These are phyloP conservation scores for Coregonus clupeaformis DNA, from an alignment of 2,113 vertebrate species.

Conservation along the genomic window DNA sequence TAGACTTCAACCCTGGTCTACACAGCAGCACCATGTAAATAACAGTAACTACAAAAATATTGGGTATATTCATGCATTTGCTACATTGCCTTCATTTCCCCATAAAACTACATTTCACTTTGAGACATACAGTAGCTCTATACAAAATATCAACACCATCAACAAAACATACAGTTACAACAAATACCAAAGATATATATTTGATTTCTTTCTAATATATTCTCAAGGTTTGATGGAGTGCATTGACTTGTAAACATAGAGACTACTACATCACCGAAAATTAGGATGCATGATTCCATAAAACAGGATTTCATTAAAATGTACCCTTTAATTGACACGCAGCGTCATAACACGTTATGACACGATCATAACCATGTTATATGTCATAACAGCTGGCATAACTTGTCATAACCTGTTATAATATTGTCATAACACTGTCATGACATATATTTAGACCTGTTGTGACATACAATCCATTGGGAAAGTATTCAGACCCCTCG, in stretches of 20 bases:
- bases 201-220: constrained; percentile 48
- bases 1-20: background rate
- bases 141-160: constrained; percentile 55
- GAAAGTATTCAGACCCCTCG: no score
- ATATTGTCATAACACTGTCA: no score
- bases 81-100: constrained; percentile 4
- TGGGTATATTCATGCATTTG: background rate
- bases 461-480: no score
- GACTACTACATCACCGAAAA: background rate
- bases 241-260: constrained; percentile 30
- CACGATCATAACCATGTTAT: no score
- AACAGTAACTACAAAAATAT: background rate
- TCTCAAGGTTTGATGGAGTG: constrained; percentile 41
- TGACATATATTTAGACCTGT: no score
- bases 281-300: background rate
- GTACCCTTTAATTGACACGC: background rate
- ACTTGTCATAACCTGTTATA: no score
- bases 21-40: background rate
- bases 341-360: no score
- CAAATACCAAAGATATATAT: constrained; percentile 40
- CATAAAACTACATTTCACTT: constrained; percentile 41
- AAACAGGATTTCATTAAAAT: background rate
- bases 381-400: no score
- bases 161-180: constrained; percentile 40
- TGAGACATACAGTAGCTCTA: constrained; percentile 35